Percentiles rank a stretch among this genome's conserved stretches.
These are phyloP conservation scores for Camelus dromedarius DNA, from an alignment of 2,113 vertebrate species.

Conservation along the genomic window DNA sequence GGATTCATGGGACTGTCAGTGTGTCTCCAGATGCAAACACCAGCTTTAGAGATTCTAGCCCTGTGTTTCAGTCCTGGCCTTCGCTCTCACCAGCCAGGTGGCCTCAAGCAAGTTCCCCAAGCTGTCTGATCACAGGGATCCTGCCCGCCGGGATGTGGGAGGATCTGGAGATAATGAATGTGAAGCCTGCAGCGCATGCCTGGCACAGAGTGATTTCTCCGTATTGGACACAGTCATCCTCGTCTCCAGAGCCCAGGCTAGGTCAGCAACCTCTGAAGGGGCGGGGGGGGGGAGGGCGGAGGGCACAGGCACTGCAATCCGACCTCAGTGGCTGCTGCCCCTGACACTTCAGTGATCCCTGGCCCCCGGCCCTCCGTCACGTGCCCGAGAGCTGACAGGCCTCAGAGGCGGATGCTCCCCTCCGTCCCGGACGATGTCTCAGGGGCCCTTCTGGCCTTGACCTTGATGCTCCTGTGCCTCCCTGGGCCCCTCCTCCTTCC, in stretches of 20 bases:
- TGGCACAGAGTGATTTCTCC: not conserved
- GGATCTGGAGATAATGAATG: not conserved
- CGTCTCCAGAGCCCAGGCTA: not conserved
- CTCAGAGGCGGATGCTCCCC: not conserved
- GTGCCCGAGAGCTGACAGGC: not conserved
- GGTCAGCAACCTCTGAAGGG: not conserved
- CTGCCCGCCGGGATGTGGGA: not conserved
- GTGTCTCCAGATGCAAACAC: not conserved
- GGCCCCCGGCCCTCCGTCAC: not conserved
- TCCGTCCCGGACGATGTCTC: not conserved
- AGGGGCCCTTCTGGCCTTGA: not conserved
- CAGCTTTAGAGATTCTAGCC: not conserved
- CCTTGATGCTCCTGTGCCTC: not conserved
- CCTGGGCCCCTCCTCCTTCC: no score
- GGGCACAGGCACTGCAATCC: not conserved
- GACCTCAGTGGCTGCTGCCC: not conserved
- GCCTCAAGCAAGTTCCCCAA: not conserved
- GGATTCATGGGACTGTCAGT: not conserved
- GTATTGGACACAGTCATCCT: not conserved
- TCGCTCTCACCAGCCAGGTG: not conserved
- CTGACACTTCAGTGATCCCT: not conserved
- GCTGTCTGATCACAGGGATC: not conserved
- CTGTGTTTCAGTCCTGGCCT: not conserved
- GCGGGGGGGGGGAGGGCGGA: not conserved
- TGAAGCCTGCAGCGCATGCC: not conserved